Conservation (phyloP, 2,888 invertebrate species). For the Plusia festucae region DNA sequence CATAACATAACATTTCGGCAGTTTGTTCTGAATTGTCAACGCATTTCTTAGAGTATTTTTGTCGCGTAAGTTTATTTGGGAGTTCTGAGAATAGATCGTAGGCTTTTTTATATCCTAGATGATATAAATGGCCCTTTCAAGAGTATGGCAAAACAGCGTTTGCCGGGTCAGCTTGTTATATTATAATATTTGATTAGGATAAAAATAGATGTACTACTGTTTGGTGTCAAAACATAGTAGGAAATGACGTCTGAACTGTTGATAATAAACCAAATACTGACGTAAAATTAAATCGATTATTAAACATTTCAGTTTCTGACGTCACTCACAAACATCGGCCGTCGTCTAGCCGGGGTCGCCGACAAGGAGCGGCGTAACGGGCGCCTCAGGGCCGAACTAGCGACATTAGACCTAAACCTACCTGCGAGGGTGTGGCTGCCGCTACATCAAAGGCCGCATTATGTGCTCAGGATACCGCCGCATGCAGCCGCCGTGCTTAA, state of each 20-base stretch:
- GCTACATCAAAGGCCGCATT: conserved; percentile 96
- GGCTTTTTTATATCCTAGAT: too few species aligned
- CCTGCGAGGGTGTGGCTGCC: conserved; percentile 99
- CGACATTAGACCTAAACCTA: conserved; percentile 97
- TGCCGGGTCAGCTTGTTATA: too few species aligned
- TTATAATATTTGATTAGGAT: background rate
- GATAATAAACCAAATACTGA: background rate
- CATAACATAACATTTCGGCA: background rate
- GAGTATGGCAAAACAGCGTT: too few species aligned
- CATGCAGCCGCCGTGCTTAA: conserved; percentile 99
- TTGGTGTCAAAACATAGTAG: background rate
- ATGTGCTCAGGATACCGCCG: conserved; percentile 98
- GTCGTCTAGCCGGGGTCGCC: conserved; percentile 80
- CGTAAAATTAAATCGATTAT: conserved; percentile 9
- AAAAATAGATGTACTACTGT: background rate
- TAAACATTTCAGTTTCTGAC: conserved; percentile 77
- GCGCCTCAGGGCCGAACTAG: conserved; percentile 97
- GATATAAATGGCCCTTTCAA: too few species aligned
- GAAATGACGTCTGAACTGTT: conserved; percentile 5
- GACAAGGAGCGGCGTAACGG: conserved; percentile 96
- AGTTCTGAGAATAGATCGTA: too few species aligned
- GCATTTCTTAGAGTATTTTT: too few species aligned
- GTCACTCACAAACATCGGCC: conserved; percentile 82
- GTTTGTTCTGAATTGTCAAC: too few species aligned
- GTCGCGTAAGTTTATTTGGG: too few species aligned